Conservation (phyloP, 2,888 invertebrate genomes). For the Lochmaea capreae region DNA sequence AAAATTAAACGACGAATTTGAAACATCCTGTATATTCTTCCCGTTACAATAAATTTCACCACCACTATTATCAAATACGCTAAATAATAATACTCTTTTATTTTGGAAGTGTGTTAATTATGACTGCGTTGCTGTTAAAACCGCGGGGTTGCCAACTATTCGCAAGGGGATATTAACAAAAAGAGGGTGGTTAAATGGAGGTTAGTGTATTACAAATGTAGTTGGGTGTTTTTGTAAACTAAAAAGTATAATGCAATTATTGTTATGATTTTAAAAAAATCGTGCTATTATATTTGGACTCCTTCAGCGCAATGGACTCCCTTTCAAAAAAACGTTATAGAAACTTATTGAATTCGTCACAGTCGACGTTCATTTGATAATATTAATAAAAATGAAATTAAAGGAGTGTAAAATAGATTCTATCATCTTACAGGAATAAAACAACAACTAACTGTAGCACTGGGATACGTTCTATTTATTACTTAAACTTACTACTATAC, state of each 20-base stretch:
- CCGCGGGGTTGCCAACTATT: conserved; percentile 53
- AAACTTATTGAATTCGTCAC: not conserved
- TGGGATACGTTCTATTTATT: no score
- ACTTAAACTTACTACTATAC: no score
- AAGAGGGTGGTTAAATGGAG: conserved; percentile 15
- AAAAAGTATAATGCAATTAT: conserved; percentile 46
- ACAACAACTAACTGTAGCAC: no score
- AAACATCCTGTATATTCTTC: no score
- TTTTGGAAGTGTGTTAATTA: conserved; percentile 61
- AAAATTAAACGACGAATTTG: no score
- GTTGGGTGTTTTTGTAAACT: conserved; percentile 41
- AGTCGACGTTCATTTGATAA: no score
- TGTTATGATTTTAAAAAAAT: conserved; percentile 42
- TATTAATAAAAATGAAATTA: not conserved
- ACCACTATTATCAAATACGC: not conserved
- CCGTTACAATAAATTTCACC: no score
- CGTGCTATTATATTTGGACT: conserved; percentile 42
- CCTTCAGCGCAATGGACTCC: conserved; percentile 31
- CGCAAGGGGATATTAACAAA: conserved; percentile 16
- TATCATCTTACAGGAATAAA: no score
- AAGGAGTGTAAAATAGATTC: not conserved
- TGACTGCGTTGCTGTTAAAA: conserved; percentile 54
- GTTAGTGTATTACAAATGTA: conserved; percentile 27
- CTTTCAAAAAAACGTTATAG: conserved; percentile 8
- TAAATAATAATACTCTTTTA: conserved; percentile 44